phyloP scores from a whole-genome alignment of 2,113 vertebrate species.

The Fulmarus glacialis region DNA sequence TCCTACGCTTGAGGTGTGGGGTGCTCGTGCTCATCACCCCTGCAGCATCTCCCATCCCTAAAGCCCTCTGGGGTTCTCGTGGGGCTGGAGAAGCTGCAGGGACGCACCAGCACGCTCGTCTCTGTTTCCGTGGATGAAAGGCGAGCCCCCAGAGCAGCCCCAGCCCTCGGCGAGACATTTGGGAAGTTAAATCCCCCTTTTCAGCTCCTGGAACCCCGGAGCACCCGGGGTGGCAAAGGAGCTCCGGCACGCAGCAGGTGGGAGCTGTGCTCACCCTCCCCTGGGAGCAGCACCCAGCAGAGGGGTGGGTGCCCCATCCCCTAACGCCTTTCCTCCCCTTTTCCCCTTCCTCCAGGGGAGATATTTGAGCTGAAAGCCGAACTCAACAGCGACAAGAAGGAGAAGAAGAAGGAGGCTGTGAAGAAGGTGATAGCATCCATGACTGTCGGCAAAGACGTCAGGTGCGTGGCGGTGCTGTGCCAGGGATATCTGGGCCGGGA shows the following conservation, averaged over 20 bases:
- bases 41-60: neutral
- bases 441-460: constrained; percentile 98
- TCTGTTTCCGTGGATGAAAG: fast-evolving
- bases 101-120: fast-evolving
- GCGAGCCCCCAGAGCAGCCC: neutral
- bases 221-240: neutral
- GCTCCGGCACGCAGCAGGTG: fast-evolving
- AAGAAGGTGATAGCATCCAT: constrained; percentile 99
- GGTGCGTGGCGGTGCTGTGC: constrained; percentile 67
- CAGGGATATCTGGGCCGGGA: fast-evolving
- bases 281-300: neutral
- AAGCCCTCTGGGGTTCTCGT: neutral
- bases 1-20: neutral
- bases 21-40: fast-evolving
- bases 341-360: constrained; percentile 81
- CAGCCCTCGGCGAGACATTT: fast-evolving
- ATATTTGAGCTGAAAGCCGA: constrained; percentile 99
- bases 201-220: neutral
- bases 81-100: neutral
- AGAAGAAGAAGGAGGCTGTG: constrained; percentile 98
- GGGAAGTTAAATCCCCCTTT: neutral
- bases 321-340: neutral
- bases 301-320: too few species aligned
- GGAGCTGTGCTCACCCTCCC: neutral
- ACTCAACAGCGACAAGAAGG: constrained; percentile 98